Conservation (phyloP, 2,113 vertebrate species). For the Antechinus flavipes region DNA sequence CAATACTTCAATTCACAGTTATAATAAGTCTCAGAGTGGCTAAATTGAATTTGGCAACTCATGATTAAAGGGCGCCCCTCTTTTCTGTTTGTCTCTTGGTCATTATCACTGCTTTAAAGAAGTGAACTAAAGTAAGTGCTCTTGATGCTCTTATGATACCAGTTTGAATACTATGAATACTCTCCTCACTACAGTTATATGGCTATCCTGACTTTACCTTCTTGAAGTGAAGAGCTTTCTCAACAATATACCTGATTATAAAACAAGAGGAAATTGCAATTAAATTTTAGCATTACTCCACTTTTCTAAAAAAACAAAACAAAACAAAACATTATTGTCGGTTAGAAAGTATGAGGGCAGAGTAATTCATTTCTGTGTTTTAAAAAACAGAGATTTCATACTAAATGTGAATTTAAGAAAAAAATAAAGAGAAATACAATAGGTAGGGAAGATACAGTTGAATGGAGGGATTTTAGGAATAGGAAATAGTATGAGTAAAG, state of each 20-base stretch:
- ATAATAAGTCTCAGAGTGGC: neutral
- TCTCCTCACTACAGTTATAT: neutral
- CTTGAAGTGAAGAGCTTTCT: neutral
- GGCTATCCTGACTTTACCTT: neutral
- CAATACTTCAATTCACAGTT: neutral
- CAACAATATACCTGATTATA: neutral
- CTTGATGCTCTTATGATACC: neutral
- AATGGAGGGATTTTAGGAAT: neutral
- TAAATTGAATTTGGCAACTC: neutral
- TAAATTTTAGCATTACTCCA: neutral
- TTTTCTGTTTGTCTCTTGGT: neutral
- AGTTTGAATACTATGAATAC: neutral
- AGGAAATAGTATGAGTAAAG: neutral
- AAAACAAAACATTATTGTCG: neutral
- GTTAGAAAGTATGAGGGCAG: neutral
- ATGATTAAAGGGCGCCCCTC: neutral
- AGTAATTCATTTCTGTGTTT: neutral
- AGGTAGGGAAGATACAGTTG: neutral
- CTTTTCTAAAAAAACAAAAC: neutral
- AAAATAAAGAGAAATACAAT: neutral
- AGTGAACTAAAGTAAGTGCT: neutral
- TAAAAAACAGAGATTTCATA: neutral
- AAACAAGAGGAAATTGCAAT: neutral
- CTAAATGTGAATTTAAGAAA: neutral
- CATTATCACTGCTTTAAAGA: neutral